These are phyloP conservation scores for Cancer borealis DNA, from an alignment of 2,888 invertebrate species.

Conservation along the genomic window DNA sequence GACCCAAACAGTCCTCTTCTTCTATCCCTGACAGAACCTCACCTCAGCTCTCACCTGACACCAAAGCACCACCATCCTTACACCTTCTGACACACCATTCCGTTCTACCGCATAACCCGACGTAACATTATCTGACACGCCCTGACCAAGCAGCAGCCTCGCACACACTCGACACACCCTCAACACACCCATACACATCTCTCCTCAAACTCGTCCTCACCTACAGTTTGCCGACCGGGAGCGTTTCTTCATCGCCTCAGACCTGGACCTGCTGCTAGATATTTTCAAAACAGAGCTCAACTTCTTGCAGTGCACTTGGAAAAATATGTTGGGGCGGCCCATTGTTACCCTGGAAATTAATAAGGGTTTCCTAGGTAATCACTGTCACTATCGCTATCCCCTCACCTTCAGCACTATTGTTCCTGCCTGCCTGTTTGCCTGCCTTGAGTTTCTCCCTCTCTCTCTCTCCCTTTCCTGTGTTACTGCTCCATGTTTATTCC, in stretches of 20 bases:
- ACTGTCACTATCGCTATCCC: neutral
- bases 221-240: slow-evolving; percentile 96
- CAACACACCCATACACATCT: neutral
- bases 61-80: neutral
- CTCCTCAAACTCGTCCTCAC: neutral
- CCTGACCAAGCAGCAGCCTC: neutral
- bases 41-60: neutral
- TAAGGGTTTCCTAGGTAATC: slow-evolving; percentile 92
- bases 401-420: neutral
- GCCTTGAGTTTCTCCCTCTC: neutral
- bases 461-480: neutral
- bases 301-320: slow-evolving; percentile 99
- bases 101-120: neutral
- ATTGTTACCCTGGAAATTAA: slow-evolving; percentile 94
- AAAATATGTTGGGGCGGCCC: slow-evolving; percentile 97
- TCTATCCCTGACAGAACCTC: neutral
- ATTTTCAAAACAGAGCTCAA: slow-evolving; percentile 97
- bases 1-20: neutral
- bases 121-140: neutral
- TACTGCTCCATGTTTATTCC: neutral
- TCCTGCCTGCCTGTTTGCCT: slow-evolving; percentile 31
- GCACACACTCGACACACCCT: neutral
- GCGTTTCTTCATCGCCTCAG: slow-evolving; percentile 98
- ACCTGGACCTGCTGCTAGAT: slow-evolving; percentile 98
- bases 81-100: neutral